Conservation (phyloP, 2,113 vertebrate genomes). For the Vombatus ursinus region DNA sequence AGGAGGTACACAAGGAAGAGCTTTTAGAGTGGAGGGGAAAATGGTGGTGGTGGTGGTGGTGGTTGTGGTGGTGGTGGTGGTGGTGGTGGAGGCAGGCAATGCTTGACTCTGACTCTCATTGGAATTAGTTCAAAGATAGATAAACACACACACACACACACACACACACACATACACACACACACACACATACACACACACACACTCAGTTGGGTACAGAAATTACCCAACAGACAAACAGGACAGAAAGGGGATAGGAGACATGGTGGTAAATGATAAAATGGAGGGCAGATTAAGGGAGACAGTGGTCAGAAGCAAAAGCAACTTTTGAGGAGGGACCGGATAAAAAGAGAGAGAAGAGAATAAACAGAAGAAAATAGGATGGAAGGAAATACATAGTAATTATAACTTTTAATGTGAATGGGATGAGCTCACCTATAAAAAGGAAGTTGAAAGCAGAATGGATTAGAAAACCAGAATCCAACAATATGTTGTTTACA, state of each 20-base stretch:
- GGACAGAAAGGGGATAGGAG: not conserved
- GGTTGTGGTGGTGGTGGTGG: too few species aligned
- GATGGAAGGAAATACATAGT: not conserved
- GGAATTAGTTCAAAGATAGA: not conserved
- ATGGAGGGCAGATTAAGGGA: not conserved
- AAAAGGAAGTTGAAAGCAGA: not conserved
- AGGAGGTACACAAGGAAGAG: not conserved
- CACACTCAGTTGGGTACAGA: not conserved
- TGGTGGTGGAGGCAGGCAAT: not conserved
- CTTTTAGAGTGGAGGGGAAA: not conserved
- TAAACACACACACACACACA: too few species aligned
- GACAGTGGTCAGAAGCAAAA: not conserved
- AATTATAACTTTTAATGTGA: not conserved
- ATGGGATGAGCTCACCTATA: not conserved
- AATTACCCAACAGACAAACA: not conserved
- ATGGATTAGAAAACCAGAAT: not conserved
- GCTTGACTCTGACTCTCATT: not conserved
- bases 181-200: too few species aligned
- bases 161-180: not conserved
- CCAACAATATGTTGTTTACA: not conserved
- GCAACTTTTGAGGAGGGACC: not conserved
- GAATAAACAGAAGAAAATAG: not conserved
- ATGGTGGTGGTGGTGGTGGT: too few species aligned
- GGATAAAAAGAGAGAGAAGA: not conserved
- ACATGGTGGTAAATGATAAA: not conserved